These are phyloP conservation scores for Corbicula japonica DNA, from an alignment of 2,888 invertebrate genomes.

Conservation along the genomic window DNA sequence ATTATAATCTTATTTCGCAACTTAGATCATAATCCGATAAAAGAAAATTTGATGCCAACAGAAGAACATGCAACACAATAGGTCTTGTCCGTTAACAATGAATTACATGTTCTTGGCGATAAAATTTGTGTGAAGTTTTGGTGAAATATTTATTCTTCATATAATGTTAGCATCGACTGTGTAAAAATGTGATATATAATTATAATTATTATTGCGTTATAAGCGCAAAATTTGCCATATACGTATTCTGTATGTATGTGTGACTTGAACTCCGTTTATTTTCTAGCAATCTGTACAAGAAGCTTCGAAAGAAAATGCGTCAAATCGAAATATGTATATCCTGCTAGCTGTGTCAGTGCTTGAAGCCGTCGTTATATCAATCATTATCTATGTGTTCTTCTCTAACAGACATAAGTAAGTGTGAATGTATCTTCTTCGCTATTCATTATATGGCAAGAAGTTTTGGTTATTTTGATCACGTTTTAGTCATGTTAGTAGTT, in stretches of 20 bases:
- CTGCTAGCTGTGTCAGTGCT: conserved; percentile 15
- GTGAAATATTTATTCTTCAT: too few relatives aligned
- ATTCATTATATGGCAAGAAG: not conserved
- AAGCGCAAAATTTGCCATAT: too few relatives aligned
- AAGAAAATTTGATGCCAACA: too few relatives aligned
- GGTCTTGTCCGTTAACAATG: too few relatives aligned
- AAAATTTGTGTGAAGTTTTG: too few relatives aligned
- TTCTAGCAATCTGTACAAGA: conserved; percentile 20
- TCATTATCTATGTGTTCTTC: conserved; percentile 19
- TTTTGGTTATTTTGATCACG: not conserved
- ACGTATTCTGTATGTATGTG: too few relatives aligned
- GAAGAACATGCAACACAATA: too few relatives aligned
- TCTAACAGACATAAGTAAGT: conserved; percentile 23
- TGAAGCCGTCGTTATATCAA: conserved; percentile 30
- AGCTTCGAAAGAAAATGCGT: not conserved
- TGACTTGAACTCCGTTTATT: too few relatives aligned
- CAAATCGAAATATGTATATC: conserved; percentile 9
- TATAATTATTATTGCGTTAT: not conserved
- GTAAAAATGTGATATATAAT: too few relatives aligned
- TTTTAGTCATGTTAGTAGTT: not conserved
- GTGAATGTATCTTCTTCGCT: not conserved
- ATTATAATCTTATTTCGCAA: not conserved
- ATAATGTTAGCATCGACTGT: too few relatives aligned
- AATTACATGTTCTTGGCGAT: too few relatives aligned
- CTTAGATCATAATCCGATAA: too few relatives aligned